Evolutionary conservation across 2,113 vertebrate species (phyloP).

Genomic region (Xenopus tropicalis): UCB_Xtro_10.0 CM004443.2:174844001-174844500

Average conservation of each 20-base stretch:
- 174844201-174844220: slow-evolving; percentile 38
- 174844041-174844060: slow-evolving; percentile 6
- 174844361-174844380: background rate
- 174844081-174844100: slow-evolving; percentile 4
- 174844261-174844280: slow-evolving; percentile 23
- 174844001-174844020: background rate
- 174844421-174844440: slow-evolving; percentile 16
- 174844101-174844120: slow-evolving; percentile 4
- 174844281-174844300: slow-evolving; percentile 22
- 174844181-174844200: slow-evolving; percentile 37
- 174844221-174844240: slow-evolving; percentile 31
- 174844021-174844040: background rate
- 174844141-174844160: slow-evolving; percentile 18
- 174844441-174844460: slow-evolving; percentile 20
- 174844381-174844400: background rate
- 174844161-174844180: slow-evolving; percentile 21
- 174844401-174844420: slow-evolving; percentile 12
- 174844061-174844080: background rate
- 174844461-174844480: slow-evolving; percentile 15
- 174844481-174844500: slow-evolving; percentile 20
- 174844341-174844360: slow-evolving; percentile 5
- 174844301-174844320: slow-evolving; percentile 14
- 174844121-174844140: slow-evolving; percentile 8
- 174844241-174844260: slow-evolving; percentile 18
- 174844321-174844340: slow-evolving; percentile 23